Evolutionary conservation across 92 coral and sea anemone species (phyloP), one percentile per base, ranked within the genome.

Genomic region (Porites divaricata): DNA sequence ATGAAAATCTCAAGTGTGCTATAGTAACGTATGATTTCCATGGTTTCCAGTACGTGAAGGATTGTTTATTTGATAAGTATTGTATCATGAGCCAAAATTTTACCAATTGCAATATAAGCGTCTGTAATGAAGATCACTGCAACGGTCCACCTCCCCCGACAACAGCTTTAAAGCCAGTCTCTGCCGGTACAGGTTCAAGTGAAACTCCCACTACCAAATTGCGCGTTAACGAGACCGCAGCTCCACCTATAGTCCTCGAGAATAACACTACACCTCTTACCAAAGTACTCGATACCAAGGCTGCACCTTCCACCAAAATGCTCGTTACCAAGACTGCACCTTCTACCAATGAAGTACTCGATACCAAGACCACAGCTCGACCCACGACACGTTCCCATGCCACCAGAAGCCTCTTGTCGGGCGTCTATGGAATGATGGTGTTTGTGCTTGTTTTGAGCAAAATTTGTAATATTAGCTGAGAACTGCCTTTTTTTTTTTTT

Each of bases 121-220:
- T 51, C 25, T 82, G 86, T 52, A 23, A 48, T 10, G 0, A n/a
- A 1, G 79, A 72, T 62, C 72, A 82, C 49, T 82, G 86, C 71
- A 82, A 82, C 63, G 86, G 86, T 1, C 78, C 78, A 7, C 2
- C 79, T 24, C 86, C 86, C 1, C 59, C 79, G 24, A 72, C 79
- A 22, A 61, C 70, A 10, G 7, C 67, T 17, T 20, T 10, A 68
- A 24, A 6, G 72, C 56, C 7, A 64, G 28, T 14, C 9, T 2
- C 0, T 19, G 70, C 52, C 12, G 54, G 35, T 9, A 24, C 74
- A 48, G 8, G 8, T 8, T 52, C 68, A 63, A 13, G 1, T 41
- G 4, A 56, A 45, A 68, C 68, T 14, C 7, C 59, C 16, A 54
- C 12, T 2, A 11, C 13, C 4, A 54, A 28, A 28, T 1, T 28